Conservation (phyloP, 2,888 invertebrate genomes). For the Nineta flava region DNA sequence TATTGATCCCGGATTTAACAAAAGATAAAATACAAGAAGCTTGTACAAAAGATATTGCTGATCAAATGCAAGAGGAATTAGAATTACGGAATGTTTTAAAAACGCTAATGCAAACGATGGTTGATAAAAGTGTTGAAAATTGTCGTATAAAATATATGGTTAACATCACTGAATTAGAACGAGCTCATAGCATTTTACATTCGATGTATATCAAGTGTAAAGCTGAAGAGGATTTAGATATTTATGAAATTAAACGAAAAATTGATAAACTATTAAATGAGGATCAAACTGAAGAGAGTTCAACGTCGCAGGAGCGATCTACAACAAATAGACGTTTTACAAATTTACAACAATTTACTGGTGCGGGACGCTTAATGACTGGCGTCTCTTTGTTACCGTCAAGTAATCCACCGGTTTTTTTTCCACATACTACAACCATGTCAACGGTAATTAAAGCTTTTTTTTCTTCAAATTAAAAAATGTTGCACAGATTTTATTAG, state of each 20-base stretch:
- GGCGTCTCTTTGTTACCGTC: conserved; percentile 16
- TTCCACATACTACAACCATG: background rate
- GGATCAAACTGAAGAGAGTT: background rate
- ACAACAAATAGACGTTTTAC: background rate
- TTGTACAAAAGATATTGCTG: conserved; percentile 8
- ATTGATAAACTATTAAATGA: conserved; percentile 14
- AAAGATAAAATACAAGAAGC: conserved; percentile 12
- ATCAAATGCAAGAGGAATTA: conserved; percentile 11
- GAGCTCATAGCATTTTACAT: conserved; percentile 30
- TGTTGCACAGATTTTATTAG: too few species aligned
- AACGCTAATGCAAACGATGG: conserved; percentile 26
- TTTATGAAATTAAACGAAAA: conserved; percentile 22
- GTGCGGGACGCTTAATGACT: conserved; percentile 7
- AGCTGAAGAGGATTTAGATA: conserved; percentile 24
- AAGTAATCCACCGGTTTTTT: conserved; percentile 14
- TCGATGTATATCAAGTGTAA: conserved; percentile 23
- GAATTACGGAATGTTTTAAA: conserved; percentile 21
- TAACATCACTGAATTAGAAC: conserved; percentile 30
- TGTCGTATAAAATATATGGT: conserved; percentile 30
- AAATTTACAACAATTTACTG: conserved; percentile 4
- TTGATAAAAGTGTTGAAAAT: conserved; percentile 29
- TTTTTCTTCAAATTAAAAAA: too few species aligned
- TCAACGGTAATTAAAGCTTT: background rate
- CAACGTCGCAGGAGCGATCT: background rate
- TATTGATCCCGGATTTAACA: conserved; percentile 30